Percentiles rank a stretch among this genome's conserved stretches.
These are phyloP conservation scores for Poliocrania exsul DNA, from an alignment of 2,797 vertebrate species.

Conservation along the genomic window DNA sequence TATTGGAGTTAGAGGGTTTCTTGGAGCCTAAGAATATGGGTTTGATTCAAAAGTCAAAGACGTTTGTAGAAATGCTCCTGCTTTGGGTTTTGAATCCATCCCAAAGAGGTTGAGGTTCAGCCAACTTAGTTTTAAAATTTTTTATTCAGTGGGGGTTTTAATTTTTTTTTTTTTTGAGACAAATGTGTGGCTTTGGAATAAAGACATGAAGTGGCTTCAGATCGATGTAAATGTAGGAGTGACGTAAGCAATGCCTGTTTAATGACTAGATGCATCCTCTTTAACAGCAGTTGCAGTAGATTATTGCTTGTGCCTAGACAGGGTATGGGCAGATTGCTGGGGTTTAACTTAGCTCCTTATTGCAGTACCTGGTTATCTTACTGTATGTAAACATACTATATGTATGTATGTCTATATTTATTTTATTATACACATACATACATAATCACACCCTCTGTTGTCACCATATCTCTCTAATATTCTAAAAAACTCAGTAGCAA, in stretches of 20 bases:
- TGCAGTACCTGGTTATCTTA: not conserved
- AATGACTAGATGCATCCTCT: not conserved
- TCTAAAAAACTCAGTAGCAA: not conserved
- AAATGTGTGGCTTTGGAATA: slow-evolving; percentile 14
- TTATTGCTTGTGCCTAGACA: not conserved
- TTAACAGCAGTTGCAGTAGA: not conserved
- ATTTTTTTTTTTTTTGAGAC: not conserved
- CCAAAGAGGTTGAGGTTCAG: slow-evolving; percentile 43
- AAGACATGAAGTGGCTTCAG: not conserved
- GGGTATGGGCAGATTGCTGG: not conserved
- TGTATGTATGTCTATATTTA: slow-evolving; percentile 46
- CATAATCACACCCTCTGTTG: not conserved
- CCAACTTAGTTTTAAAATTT: not conserved
- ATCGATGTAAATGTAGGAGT: not conserved
- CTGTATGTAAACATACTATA: not conserved
- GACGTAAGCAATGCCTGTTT: not conserved
- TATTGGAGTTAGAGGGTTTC: slow-evolving; percentile 16
- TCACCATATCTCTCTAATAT: not conserved
- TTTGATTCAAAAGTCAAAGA: slow-evolving; percentile 58
- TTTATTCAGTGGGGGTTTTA: not conserved
- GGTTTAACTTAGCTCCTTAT: not conserved
- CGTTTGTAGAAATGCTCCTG: not conserved
- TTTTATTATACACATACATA: slow-evolving; percentile 40
- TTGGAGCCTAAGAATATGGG: slow-evolving; percentile 28
- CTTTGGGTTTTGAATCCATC: slow-evolving; percentile 65